Evolutionary conservation across 2,888 invertebrate genomes (phyloP).

Genomic region (Meteorus colon): DNA sequence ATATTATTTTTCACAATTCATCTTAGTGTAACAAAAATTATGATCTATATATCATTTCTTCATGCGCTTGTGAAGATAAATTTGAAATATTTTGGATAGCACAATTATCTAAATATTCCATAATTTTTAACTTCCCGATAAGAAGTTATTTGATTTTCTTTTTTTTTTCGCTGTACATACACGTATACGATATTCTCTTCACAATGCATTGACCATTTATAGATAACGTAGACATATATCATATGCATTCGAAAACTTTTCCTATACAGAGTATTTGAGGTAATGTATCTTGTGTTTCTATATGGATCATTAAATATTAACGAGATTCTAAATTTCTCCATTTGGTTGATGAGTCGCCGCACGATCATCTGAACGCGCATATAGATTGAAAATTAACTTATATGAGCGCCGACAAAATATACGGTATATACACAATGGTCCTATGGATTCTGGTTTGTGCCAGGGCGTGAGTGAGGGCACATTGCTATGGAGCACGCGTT

Average conservation of each 20-base stretch:
- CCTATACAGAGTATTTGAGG: conserved; percentile 32
- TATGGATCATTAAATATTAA: conserved; percentile 71
- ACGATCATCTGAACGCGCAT: conserved; percentile 70
- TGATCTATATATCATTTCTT: neutral
- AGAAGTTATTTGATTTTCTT: no score
- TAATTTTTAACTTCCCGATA: no score
- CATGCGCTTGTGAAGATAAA: neutral
- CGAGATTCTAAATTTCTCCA: conserved; percentile 73
- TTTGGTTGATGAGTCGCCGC: conserved; percentile 72
- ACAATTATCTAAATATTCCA: neutral
- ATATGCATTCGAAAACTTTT: conserved; percentile 38
- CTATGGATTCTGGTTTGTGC: neutral
- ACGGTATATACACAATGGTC: conserved; percentile 56
- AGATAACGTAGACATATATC: neutral
- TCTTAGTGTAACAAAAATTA: no score
- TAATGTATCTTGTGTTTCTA: conserved; percentile 60
- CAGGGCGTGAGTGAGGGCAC: conserved; percentile 17
- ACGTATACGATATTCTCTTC: no score
- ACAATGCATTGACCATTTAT: neutral
- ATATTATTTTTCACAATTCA: no score
- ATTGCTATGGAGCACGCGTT: conserved; percentile 52
- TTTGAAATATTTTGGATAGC: neutral
- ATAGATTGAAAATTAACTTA: conserved; percentile 74
- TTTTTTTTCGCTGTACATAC: no score
- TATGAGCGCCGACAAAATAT: conserved; percentile 73